phyloP scores from a whole-genome alignment of 2,888 invertebrate genomes.

The Balanococcus diminutus region DNA sequence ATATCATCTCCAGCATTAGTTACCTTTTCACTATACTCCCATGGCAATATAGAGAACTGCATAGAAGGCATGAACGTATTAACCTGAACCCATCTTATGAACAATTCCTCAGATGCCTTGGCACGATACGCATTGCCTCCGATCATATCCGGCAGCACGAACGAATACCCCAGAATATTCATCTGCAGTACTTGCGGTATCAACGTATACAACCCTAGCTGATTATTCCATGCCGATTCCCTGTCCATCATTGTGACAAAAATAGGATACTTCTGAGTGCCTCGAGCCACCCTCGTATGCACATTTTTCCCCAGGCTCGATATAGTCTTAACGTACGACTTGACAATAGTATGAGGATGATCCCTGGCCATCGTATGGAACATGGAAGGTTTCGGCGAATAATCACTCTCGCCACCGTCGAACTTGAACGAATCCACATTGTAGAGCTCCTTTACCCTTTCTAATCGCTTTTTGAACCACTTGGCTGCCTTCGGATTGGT shows the following conservation, averaged over 20 bases:
- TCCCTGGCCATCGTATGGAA: slow-evolving; percentile 47
- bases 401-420: slow-evolving; percentile 79
- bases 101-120: slow-evolving; percentile 69
- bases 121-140: slow-evolving; percentile 72
- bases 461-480: slow-evolving; percentile 64
- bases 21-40: slow-evolving; percentile 73
- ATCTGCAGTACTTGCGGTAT: slow-evolving; percentile 74
- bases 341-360: slow-evolving; percentile 60
- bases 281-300: slow-evolving; percentile 74
- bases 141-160: slow-evolving; percentile 81
- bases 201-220: slow-evolving; percentile 74
- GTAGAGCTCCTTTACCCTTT: slow-evolving; percentile 66
- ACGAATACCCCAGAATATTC: slow-evolving; percentile 72
- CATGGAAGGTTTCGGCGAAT: slow-evolving; percentile 67
- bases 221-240: slow-evolving; percentile 70
- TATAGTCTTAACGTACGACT: slow-evolving; percentile 66
- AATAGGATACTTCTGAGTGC: slow-evolving; percentile 73
- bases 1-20: no score
- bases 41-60: slow-evolving; percentile 81
- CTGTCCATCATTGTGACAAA: slow-evolving; percentile 82
- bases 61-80: slow-evolving; percentile 78
- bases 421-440: slow-evolving; percentile 80
- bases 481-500: slow-evolving; percentile 71
- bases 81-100: slow-evolving; percentile 79
- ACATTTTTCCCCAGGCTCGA: slow-evolving; percentile 68